Evolutionary conservation across 2,888 invertebrate species (phyloP).

Genomic region (Aproaerema taeniolella): DNA sequence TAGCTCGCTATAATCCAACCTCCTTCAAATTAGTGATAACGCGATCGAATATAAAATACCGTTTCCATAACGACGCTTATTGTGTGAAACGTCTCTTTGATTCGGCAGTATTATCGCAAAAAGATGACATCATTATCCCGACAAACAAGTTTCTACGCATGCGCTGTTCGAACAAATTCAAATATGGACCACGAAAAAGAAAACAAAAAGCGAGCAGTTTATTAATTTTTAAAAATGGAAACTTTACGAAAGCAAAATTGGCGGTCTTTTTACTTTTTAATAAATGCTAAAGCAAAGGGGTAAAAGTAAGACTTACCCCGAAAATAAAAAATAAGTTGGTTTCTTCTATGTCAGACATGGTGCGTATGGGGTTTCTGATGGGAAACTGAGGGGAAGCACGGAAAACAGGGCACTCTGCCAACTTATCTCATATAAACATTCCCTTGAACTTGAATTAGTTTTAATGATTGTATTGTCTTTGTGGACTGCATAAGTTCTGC

Average conservation of each 20-base stretch:
- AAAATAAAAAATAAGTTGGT: slow-evolving; percentile 41
- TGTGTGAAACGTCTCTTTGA: no score
- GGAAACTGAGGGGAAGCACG: slow-evolving; percentile 37
- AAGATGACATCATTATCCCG: slow-evolving; percentile 29
- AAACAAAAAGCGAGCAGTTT: slow-evolving; percentile 3
- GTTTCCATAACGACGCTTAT: no score
- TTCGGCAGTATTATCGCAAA: no score
- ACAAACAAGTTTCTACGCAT: slow-evolving; percentile 28
- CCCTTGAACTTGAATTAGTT: slow-evolving; percentile 13
- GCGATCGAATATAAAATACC: no score
- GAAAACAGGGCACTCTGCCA: slow-evolving; percentile 48
- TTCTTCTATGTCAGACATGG: slow-evolving; percentile 44
- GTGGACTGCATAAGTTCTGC: neutral
- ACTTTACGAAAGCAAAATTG: neutral
- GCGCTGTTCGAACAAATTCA: slow-evolving; percentile 19
- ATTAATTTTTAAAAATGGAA: neutral
- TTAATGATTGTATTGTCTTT: slow-evolving; percentile 1
- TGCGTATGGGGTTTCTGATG: slow-evolving; percentile 38
- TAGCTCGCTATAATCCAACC: no score
- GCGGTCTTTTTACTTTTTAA: neutral
- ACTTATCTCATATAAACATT: slow-evolving; percentile 23
- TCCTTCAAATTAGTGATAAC: no score
- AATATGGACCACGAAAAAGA: slow-evolving; percentile 14
- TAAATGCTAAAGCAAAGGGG: slow-evolving; percentile 1
- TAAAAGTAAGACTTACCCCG: slow-evolving; percentile 44